Conservation (phyloP, 2,888 invertebrate species). For the Sesia bembeciformis region DNA sequence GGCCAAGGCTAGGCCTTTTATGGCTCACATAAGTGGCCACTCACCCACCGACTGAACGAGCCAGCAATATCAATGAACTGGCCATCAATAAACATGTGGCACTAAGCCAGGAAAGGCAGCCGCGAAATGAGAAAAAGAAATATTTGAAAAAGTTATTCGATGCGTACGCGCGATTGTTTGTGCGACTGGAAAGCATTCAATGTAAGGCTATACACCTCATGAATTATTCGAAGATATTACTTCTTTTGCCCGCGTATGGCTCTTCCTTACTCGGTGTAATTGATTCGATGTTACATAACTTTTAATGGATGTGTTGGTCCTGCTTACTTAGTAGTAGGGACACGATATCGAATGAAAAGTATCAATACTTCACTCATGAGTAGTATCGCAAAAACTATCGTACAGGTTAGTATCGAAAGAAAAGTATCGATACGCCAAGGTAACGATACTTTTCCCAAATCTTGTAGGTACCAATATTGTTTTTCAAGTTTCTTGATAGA, state of each 20-base stretch:
- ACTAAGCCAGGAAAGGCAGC: slow-evolving; percentile 69
- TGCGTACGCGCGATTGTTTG: slow-evolving; percentile 63
- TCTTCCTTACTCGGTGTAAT: slow-evolving; percentile 40
- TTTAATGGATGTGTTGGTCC: slow-evolving; percentile 34
- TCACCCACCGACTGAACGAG: slow-evolving; percentile 71
- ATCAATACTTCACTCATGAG: no score
- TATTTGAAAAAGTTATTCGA: slow-evolving; percentile 63
- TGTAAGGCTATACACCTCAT: slow-evolving; percentile 55
- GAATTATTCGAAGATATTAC: slow-evolving; percentile 48
- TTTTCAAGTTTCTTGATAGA: no score
- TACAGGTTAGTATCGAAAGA: no score
- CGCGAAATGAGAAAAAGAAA: slow-evolving; percentile 69
- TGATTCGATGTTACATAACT: slow-evolving; percentile 51
- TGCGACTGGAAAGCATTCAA: slow-evolving; percentile 64
- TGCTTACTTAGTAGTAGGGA: no score
- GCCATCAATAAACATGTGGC: slow-evolving; percentile 74
- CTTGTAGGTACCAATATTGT: no score
- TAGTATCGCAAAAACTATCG: no score
- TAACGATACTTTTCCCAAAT: no score
- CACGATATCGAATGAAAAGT: no score
- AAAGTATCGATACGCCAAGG: no score
- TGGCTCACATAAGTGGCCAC: slow-evolving; percentile 70
- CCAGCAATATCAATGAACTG: slow-evolving; percentile 72
- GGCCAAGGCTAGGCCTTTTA: slow-evolving; percentile 71
- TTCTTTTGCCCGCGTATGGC: slow-evolving; percentile 9